Evolutionary conservation across 2,113 vertebrate genomes (phyloP), one percentile per base, ranked within the genome.

Genomic region (Cochlearius cochlearius): DNA sequence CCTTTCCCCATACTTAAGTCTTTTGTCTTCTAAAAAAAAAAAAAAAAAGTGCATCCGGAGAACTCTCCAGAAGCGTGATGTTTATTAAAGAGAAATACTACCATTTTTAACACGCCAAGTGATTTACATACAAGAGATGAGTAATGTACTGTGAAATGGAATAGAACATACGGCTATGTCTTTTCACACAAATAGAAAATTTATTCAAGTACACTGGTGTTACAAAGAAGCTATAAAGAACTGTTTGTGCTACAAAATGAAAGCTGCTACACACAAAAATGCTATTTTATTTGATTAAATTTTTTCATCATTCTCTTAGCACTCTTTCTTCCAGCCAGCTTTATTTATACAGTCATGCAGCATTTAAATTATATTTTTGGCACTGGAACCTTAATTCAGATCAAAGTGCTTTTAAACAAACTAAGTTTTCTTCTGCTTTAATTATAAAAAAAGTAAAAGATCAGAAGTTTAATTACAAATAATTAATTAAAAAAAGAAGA

Each of bases 201-300:
- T 60, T 88, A 96, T 96, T 94, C 89, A 92, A 94, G 77, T 95
- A 96, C 41, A 91, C 26, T 36, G 34, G 56, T 56, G 92, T 94
- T 96, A 95, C 58, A 94, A 85, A 97, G 82, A 94, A 92, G 76
- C 80, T 92, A 92, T 92, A 97, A 97, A 97, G 95, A 96, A 97
- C 58, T 55, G 49, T 78, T 63, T 94, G 88, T 72, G 29, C 73
- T 75, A 72, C 74, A 92, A 95, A 96, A 74, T 77, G 47, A 88
- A 90, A 90, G 90, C 75, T 93, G 93, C 93, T 94, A 92, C 55
- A 96, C 84, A 96, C 72, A 95, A 97, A 97, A 97, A 96, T 62
- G 75, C 62, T 86, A 72, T 92, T 94, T 95, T 90, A 78, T 81
- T 96, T 94, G 85, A 96, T 97, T 94, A 94, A 79, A 50, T 76